Evolutionary conservation across 2,797 vertebrate genomes (phyloP), one percentile per base, ranked within the genome.

Genomic region (Nannoperca obscura): DNA sequence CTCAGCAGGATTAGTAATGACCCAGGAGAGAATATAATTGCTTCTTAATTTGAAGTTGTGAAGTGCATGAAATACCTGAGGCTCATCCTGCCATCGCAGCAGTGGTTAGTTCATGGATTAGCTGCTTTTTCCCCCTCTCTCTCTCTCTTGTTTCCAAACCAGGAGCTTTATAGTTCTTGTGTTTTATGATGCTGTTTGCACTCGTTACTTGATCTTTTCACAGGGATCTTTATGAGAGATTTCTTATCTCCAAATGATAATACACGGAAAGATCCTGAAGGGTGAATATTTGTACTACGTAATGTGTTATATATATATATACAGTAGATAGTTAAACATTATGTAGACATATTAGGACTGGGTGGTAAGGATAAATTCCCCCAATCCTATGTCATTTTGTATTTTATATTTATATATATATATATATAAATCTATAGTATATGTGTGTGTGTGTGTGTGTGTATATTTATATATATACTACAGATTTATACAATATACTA

Each of bases 11-110:
- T 91, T 90, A 90, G 89, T 90, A 89, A 91, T 91, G 92, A 93
- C 89, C 87, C 88, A 78, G 79, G 81, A 88, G 83, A 90, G 87
- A 93, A 89, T 86, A 93, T 92, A 88, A 94, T 93, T 92, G 91
- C 89, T 88, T 91, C 87, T 92, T 92, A 91, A 94, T 94, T 93
- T 93, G 85, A 92, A 88, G 93, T 87, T 91, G 88, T 92, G 88
- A 92, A 88, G 80, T 84, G 83, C 86, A 85, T 86, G 81, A 91
- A 92, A 89, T 90, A 91, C 84, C 90, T 91, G 85, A 85, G 88
- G 84, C 85, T 88, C 88, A 88, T 83, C 67, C 78, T 90, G 77
- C 83, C 83, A 54, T 86, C 87, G 87, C 86, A 80, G 80, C 87
- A 74, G 85, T 50, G 71, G 82, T 78, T 83, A 64, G 75, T 83